A percentile compares a stretch with the other conserved stretches of the same genome.
These are phyloP conservation scores for Perizoma affinitatum DNA, from an alignment of 2,888 invertebrate species.

Conservation along the genomic window DNA sequence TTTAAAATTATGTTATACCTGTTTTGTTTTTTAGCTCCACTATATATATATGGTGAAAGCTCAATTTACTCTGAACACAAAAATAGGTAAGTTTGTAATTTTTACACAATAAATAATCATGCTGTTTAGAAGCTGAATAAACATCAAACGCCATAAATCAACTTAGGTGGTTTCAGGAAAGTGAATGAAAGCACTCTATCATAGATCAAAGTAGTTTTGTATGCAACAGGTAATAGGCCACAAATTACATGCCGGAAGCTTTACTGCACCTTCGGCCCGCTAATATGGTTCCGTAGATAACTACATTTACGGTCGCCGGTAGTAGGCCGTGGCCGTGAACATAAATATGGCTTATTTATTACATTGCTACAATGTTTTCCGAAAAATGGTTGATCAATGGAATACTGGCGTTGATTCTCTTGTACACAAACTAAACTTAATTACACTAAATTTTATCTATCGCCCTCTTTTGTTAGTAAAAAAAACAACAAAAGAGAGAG, in stretches of 20 bases:
- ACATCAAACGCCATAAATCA: not conserved
- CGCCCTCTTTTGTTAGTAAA: too few relatives aligned
- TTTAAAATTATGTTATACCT: too few relatives aligned
- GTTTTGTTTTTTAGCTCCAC: too few relatives aligned
- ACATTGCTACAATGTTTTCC: too few relatives aligned
- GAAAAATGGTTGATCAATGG: too few relatives aligned
- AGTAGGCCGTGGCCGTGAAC: not conserved
- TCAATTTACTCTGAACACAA: too few relatives aligned
- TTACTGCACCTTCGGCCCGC: conserved; percentile 38
- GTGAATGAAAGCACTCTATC: conserved; percentile 25
- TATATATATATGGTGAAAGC: too few relatives aligned
- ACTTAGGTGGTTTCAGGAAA: not conserved
- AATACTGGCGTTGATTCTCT: too few relatives aligned
- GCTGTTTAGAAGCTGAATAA: not conserved
- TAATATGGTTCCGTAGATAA: conserved; percentile 13
- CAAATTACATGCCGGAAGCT: conserved; percentile 44
- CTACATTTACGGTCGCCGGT: conserved; percentile 6
- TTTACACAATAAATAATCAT: not conserved
- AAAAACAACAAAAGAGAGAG: too few relatives aligned
- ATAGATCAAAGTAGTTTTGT: conserved; percentile 27
- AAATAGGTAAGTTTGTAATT: too few relatives aligned
- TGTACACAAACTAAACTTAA: too few relatives aligned
- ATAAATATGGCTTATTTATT: not conserved
- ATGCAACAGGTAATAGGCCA: conserved; percentile 37
- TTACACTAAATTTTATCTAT: too few relatives aligned